Percentiles rank a stretch among this genome's conserved stretches.
phyloP scores from a whole-genome alignment of 2,888 invertebrate species.

The Calliscelio sp. region DNA sequence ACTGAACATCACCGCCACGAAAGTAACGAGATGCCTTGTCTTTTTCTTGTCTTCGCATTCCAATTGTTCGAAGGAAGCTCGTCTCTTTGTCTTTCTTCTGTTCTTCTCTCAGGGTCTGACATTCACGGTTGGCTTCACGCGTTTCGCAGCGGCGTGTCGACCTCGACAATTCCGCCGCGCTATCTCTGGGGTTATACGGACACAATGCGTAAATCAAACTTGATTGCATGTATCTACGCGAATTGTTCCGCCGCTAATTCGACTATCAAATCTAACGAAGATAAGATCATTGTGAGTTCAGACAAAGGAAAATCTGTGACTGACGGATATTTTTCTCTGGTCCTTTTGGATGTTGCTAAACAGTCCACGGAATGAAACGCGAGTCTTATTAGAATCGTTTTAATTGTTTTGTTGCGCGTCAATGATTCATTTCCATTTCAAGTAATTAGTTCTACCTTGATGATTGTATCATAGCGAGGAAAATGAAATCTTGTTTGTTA shows the following conservation, averaged over 20 bases:
- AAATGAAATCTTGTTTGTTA: background rate
- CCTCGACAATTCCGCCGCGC: constrained; percentile 37
- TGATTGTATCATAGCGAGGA: background rate
- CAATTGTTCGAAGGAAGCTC: too few species aligned
- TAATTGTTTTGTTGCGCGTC: constrained; percentile 10
- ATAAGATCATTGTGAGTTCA: constrained; percentile 16
- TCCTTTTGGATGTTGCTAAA: background rate
- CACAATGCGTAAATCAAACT: constrained; percentile 50
- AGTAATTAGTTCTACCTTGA: constrained; percentile 4
- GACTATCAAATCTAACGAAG: constrained; percentile 7
- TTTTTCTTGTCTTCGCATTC: constrained; percentile 47
- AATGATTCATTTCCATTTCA: constrained; percentile 11
- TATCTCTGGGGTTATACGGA: constrained; percentile 31
- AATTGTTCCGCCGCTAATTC: constrained; percentile 51
- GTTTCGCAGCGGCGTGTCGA: constrained; percentile 48
- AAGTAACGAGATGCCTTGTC: constrained; percentile 18
- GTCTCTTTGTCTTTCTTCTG: constrained; percentile 37
- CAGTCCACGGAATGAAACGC: background rate
- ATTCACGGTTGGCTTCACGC: constrained; percentile 57
- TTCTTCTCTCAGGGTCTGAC: constrained; percentile 30
- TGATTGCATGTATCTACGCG: constrained; percentile 48
- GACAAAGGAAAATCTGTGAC: background rate
- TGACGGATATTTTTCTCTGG: background rate
- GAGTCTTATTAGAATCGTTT: background rate
- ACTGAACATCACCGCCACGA: constrained; percentile 16